Percentiles rank a stretch among this genome's conserved stretches.
These are phyloP conservation scores for Pantala flavescens DNA, from an alignment of 1,140 invertebrate species.

Conservation along the genomic window DNA sequence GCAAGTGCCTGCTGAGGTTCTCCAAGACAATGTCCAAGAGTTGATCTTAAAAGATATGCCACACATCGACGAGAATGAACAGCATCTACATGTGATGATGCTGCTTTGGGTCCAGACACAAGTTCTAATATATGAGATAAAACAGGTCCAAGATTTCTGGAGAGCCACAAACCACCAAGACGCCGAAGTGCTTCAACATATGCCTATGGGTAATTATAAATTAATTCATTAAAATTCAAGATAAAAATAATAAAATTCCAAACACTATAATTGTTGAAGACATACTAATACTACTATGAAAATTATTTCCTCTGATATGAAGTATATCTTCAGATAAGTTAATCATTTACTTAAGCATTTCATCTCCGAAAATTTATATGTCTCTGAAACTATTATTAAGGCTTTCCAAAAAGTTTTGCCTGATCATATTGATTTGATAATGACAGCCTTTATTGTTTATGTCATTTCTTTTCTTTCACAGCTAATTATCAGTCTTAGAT, in stretches of 20 bases:
- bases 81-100: conserved; percentile 90
- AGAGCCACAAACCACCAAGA: conserved; percentile 87
- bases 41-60: conserved; percentile 84
- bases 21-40: conserved; percentile 84
- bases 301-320: too few relatives aligned
- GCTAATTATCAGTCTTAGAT: too few relatives aligned
- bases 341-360: too few relatives aligned
- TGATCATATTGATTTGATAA: too few relatives aligned
- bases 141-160: conserved; percentile 77
- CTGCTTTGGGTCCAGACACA: conserved; percentile 86
- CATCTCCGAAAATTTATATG: too few relatives aligned
- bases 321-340: too few relatives aligned
- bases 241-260: conserved; percentile 15
- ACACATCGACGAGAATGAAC: conserved; percentile 97
- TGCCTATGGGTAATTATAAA: conserved; percentile 47
- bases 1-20: conserved; percentile 95
- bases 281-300: neutral
- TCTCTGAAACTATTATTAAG: too few relatives aligned
- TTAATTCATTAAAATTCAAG: conserved; percentile 14
- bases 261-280: conserved; percentile 1
- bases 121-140: conserved; percentile 84
- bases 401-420: too few relatives aligned
- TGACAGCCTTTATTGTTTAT: too few relatives aligned
- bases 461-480: too few relatives aligned
- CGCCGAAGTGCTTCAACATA: conserved; percentile 90